A percentile compares a stretch with the other conserved stretches of the same genome.
These are phyloP conservation scores for Apeltes quadracus DNA, from an alignment of 2,113 vertebrate species.

Conservation along the genomic window DNA sequence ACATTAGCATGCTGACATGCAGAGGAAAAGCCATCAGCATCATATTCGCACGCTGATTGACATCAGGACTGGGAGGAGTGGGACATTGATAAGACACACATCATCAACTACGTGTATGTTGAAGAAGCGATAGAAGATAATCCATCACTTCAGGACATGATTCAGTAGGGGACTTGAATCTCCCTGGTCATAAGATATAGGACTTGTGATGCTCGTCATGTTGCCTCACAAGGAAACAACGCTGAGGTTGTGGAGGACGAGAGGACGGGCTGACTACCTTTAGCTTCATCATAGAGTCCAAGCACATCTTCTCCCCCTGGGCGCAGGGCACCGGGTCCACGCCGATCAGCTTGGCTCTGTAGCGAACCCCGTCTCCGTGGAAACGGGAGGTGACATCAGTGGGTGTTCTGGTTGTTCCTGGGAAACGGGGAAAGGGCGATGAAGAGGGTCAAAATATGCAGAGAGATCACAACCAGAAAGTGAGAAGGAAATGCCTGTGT, in stretches of 20 bases:
- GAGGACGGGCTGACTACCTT: constrained; percentile 82
- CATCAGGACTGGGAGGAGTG: too few relatives aligned
- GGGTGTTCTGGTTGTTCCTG: constrained; percentile 23
- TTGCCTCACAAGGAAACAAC: neutral
- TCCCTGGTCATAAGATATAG: neutral
- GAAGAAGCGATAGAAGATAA: neutral
- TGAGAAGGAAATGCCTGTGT: neutral
- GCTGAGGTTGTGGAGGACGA: neutral
- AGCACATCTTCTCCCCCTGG: constrained; percentile 94
- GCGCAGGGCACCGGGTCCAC: constrained; percentile 87
- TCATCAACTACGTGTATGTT: neutral
- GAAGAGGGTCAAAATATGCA: constrained; percentile 11
- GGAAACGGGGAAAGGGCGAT: constrained; percentile 16
- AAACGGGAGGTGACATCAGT: constrained; percentile 60
- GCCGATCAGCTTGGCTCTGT: constrained; percentile 91
- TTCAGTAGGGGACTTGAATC: constrained; percentile 2
- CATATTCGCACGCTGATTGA: too few relatives aligned
- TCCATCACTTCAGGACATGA: neutral
- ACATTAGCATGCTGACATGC: too few relatives aligned
- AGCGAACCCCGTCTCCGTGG: constrained; percentile 79
- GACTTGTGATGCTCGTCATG: neutral
- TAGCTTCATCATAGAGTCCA: constrained; percentile 97
- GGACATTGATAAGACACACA: too few relatives aligned
- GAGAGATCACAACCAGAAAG: neutral
- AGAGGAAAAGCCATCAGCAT: too few relatives aligned